A percentile compares a stretch with the other conserved stretches of the same genome.
phyloP scores from a whole-genome alignment of 2,113 vertebrate species.

The Pseudopodoces humilis region DNA sequence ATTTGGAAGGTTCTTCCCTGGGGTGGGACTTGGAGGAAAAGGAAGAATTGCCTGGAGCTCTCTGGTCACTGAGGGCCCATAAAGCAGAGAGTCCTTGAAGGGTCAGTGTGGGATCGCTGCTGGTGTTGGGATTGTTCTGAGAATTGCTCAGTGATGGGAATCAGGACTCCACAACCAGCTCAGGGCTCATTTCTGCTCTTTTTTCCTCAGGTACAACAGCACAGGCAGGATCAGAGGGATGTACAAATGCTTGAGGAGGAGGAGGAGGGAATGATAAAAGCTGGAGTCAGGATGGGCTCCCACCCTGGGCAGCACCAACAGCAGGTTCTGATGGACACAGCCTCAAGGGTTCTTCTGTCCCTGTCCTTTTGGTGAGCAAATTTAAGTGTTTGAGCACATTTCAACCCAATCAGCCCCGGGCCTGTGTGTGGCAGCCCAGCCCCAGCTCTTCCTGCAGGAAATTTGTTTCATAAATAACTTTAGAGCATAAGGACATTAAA shows the following conservation, averaged over 20 bases:
- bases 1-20: background rate
- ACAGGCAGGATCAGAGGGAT: too few species aligned
- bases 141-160: background rate
- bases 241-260: accelerated
- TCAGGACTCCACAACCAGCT: background rate
- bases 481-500: conserved; percentile 35
- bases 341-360: background rate
- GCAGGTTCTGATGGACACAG: background rate
- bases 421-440: background rate
- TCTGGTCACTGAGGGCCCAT: background rate
- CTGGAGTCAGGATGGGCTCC: background rate
- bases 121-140: background rate
- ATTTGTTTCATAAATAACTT: conserved; percentile 55
- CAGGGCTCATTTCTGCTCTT: background rate
- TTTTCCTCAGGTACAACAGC: background rate
- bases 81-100: background rate
- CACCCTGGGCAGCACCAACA: background rate
- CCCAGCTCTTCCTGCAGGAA: background rate
- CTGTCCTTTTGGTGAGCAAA: background rate
- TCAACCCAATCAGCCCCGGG: background rate
- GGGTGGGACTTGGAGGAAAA: background rate
- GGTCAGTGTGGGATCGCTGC: background rate
- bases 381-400: background rate
- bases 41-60: background rate
- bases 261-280: background rate